These are phyloP conservation scores for Guaruba guarouba DNA, from an alignment of 2,113 vertebrate species.

Conservation along the genomic window DNA sequence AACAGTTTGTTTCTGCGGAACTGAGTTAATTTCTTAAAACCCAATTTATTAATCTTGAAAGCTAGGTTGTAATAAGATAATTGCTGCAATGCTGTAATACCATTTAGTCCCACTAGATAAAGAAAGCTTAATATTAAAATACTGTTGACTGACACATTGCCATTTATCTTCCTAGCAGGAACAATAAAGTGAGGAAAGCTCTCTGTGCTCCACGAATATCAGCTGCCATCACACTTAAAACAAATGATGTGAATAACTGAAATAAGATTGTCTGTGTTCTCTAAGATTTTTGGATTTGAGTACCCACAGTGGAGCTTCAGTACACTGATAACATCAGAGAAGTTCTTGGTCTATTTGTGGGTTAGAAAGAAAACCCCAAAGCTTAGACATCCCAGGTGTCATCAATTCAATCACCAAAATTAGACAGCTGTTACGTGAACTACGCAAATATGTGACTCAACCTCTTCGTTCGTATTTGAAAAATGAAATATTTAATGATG, in stretches of 20 bases:
- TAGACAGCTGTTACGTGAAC: constrained; percentile 42
- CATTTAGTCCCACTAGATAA: not conserved
- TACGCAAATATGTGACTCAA: constrained; percentile 46
- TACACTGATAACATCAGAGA: not conserved
- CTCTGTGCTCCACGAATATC: not conserved
- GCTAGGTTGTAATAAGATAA: not conserved
- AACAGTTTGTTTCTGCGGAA: not conserved
- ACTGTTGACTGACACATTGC: constrained; percentile 24
- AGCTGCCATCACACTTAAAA: not conserved
- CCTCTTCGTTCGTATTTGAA: not conserved
- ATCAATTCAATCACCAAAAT: constrained; percentile 50
- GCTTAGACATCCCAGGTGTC: constrained; percentile 27
- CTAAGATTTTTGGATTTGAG: not conserved
- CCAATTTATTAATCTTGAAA: not conserved
- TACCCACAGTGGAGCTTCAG: not conserved
- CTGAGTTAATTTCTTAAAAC: not conserved
- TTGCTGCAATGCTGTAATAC: not conserved
- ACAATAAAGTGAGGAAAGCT: not conserved
- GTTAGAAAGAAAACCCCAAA: not conserved
- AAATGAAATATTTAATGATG: constrained; percentile 62
- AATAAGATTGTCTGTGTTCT: not conserved
- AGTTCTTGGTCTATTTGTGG: not conserved
- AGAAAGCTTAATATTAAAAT: constrained; percentile 3
- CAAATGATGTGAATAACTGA: not conserved
- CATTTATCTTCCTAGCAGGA: constrained; percentile 20